Percentiles rank a stretch among this genome's conserved stretches.
phyloP scores from a whole-genome alignment of 2,113 vertebrate genomes.

The Carollia perspicillata region DNA sequence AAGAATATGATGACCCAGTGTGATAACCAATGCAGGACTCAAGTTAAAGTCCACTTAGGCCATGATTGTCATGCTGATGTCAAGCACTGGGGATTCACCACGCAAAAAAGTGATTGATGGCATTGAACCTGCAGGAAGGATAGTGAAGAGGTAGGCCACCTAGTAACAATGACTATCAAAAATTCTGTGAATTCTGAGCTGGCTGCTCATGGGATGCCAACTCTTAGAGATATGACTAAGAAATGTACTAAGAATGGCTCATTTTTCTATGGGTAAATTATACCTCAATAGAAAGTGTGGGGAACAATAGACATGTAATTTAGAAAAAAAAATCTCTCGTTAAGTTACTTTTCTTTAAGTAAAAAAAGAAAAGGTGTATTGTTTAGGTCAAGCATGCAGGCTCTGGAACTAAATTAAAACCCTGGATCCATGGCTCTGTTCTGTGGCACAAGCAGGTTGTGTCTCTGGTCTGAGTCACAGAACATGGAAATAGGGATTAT shows the following conservation, averaged over 20 bases:
- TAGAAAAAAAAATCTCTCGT: background rate
- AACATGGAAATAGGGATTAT: background rate
- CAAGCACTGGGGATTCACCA: background rate
- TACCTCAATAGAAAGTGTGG: background rate
- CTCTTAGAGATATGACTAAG: background rate
- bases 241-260: background rate
- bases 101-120: constrained; percentile 14
- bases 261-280: background rate
- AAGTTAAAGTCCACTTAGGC: background rate
- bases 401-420: background rate
- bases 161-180: background rate
- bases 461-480: background rate
- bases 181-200: background rate
- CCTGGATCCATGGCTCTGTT: background rate
- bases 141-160: background rate
- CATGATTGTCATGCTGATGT: background rate
- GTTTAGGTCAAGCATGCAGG: background rate
- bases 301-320: background rate
- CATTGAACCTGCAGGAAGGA: background rate
- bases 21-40: too few relatives aligned
- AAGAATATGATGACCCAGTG: background rate
- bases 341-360: background rate
- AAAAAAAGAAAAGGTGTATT: background rate
- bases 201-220: background rate
- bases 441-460: background rate